Base-by-base conservation (phyloP, 1,140 invertebrate genomes). In the Diabrotica undecimpunctata region DNA sequence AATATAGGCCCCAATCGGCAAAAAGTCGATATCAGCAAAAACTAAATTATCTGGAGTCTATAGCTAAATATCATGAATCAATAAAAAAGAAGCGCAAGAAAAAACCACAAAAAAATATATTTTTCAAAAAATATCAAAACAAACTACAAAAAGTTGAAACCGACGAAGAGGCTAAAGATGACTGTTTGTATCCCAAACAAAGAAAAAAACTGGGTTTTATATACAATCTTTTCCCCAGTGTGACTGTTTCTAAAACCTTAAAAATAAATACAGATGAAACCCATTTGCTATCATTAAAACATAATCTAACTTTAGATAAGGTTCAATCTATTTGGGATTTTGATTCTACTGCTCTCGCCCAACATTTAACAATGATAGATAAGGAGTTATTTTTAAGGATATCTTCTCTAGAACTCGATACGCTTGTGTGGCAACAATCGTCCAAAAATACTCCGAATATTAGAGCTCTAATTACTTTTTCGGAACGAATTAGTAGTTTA, bases 331-430 rank as follows among this genome's bases (percentile, higher is more conserved):
- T 79, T 5, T 83, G 83, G 83, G 83, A 84, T 65, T 77, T 85
- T 60, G 80, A 83, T 66, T 84, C 83, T 4, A 76, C 75, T 0
- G 81, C 79, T 3, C 58, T 85, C 2, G 81, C 83, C 0, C 67
- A 72, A 61, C 83, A 85, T 66, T 64, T 85, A 12, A 84, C 83
- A 0, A 65, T 85, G 12, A 81, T 85, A 39, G 83, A 85, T 67
- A 76, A 79, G 36, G 82, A 84, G 69, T 74, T 85, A 5, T 84
- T 85, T 68, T 59, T 83, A 0, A 79, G 81, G 36, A 80, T 84
- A 14, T 75, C 80, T 1, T 38, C 67, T 3, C 64, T 65, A 0
- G 84, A 85, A 65, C 71, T 84, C 7, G 73, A 77, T 6, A 72
- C 79, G 11, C 13, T 84, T 37, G 53, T 82, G 6, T 75, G 71